Evolutionary conservation across 2,113 vertebrate genomes (phyloP).

Genomic region (Microcebus murinus): DNA sequence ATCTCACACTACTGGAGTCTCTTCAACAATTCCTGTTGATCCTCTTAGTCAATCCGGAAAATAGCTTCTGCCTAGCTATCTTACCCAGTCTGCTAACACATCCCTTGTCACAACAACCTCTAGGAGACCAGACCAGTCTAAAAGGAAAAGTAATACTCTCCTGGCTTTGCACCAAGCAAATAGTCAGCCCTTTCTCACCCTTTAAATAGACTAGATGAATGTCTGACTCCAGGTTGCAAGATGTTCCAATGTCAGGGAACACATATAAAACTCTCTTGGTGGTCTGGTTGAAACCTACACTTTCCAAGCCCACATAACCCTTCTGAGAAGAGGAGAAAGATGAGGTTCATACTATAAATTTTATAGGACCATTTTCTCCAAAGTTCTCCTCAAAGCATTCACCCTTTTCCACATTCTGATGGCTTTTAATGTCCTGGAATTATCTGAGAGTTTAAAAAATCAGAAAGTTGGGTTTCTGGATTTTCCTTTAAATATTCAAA

Average conservation of each 20-base stretch:
- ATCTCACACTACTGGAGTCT: neutral
- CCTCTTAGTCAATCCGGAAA: neutral
- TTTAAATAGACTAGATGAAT: neutral
- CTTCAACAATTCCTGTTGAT: neutral
- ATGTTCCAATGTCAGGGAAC: neutral
- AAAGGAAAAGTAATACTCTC: neutral
- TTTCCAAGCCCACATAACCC: neutral
- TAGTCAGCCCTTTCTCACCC: too few species aligned
- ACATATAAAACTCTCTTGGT: neutral
- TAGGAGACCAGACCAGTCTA: neutral
- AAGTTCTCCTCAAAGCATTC: neutral
- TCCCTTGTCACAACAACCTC: neutral
- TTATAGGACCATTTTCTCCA: neutral
- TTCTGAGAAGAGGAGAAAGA: neutral
- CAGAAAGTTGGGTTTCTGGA: neutral
- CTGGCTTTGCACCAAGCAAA: neutral
- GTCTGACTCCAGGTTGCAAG: neutral
- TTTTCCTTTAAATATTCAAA: neutral
- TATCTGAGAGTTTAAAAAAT: neutral
- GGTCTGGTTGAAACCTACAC: neutral
- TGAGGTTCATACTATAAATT: neutral
- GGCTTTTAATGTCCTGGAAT: neutral
- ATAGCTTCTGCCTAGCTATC: neutral
- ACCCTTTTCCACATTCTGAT: neutral
- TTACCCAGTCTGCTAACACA: neutral